Evolutionary conservation across 1,140 invertebrate genomes (phyloP).

Genomic region (Aradophagus sp.): DNA sequence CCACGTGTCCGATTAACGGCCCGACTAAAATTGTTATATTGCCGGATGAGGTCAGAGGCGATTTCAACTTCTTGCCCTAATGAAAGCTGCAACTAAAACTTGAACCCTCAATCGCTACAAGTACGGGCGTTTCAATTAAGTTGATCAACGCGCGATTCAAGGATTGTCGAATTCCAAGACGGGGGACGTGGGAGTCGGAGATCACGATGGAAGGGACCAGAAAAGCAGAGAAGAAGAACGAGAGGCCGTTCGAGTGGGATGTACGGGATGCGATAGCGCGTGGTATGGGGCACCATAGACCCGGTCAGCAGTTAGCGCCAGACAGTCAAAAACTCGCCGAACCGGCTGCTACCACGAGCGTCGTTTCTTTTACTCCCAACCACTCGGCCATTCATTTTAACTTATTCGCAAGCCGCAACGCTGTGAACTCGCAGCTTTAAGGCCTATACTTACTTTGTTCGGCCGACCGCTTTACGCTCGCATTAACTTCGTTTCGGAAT

Average conservation of each 20-base stretch:
- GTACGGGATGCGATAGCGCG: constrained; percentile 55
- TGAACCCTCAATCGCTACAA: neutral
- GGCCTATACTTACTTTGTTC: constrained; percentile 54
- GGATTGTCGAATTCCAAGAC: constrained; percentile 24
- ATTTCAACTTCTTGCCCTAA: no score
- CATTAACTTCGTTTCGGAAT: constrained; percentile 23
- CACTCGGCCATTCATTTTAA: constrained; percentile 61
- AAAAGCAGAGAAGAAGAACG: constrained; percentile 32
- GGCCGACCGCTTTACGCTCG: constrained; percentile 39
- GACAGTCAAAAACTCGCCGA: constrained; percentile 71
- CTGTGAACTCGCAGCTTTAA: constrained; percentile 53
- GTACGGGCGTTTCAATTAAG: constrained; percentile 15
- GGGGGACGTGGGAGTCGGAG: constrained; percentile 26
- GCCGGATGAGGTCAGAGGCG: no score
- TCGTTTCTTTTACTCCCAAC: constrained; percentile 41
- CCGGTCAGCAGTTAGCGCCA: constrained; percentile 66
- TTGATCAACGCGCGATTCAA: constrained; percentile 17
- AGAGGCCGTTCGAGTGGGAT: constrained; percentile 56
- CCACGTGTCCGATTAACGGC: no score
- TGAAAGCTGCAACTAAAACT: neutral
- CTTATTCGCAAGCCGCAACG: constrained; percentile 51
- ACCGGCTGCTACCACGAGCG: constrained; percentile 64
- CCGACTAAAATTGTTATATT: no score
- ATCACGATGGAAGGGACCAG: constrained; percentile 32
- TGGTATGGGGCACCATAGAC: constrained; percentile 54